Percentiles rank a stretch among this genome's conserved stretches.
phyloP scores from a whole-genome alignment of 2,888 invertebrate species.

The Baccha elongata region DNA sequence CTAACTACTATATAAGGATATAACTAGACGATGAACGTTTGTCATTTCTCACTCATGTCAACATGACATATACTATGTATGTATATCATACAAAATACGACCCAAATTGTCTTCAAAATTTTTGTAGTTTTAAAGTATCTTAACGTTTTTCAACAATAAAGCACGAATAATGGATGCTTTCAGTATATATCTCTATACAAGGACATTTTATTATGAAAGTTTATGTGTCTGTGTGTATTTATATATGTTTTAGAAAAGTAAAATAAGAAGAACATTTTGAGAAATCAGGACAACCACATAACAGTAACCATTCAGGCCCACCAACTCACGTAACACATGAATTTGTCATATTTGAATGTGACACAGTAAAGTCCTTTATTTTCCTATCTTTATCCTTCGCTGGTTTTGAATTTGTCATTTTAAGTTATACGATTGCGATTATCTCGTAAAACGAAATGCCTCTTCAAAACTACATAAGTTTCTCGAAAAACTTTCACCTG shows the following conservation, averaged over 20 bases:
- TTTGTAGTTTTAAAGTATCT: conserved; percentile 52
- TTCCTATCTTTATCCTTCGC: conserved; percentile 19
- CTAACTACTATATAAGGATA: neutral
- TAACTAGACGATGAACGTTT: conserved; percentile 14
- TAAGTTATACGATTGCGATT: conserved; percentile 39
- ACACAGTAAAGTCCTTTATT: conserved; percentile 54
- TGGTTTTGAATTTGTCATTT: conserved; percentile 35
- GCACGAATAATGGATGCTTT: conserved; percentile 31
- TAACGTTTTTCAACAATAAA: conserved; percentile 53
- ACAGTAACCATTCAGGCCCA: conserved; percentile 25
- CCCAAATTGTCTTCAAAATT: conserved; percentile 50
- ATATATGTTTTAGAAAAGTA: conserved; percentile 26
- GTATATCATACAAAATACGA: conserved; percentile 15
- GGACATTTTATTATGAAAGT: neutral
- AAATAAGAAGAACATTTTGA: neutral
- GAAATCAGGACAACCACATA: conserved; percentile 12
- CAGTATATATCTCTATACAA: conserved; percentile 24
- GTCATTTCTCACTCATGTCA: conserved; percentile 44
- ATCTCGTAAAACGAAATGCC: conserved; percentile 53
- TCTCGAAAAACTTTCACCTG: conserved; percentile 46
- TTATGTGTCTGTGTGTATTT: neutral
- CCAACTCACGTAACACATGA: conserved; percentile 49
- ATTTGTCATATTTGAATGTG: conserved; percentile 70
- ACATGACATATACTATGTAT: conserved; percentile 44
- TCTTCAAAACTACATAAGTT: conserved; percentile 44